Conservation (phyloP, 2,797 vertebrate species). For the Rhabdomys pumilio region DNA sequence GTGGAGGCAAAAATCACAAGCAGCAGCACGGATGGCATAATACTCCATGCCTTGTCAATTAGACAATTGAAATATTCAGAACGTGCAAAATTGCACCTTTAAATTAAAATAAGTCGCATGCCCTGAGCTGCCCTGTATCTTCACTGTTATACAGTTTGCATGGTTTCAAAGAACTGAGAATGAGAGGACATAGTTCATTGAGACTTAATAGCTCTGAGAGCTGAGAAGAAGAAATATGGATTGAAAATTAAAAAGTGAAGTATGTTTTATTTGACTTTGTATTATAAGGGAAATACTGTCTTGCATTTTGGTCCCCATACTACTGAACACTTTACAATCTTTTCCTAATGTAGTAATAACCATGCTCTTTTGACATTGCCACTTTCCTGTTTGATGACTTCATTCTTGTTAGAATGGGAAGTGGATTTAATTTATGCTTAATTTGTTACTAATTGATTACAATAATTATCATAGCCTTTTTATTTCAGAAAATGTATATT, state of each 20-base stretch:
- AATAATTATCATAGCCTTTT: neutral
- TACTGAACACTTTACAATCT: neutral
- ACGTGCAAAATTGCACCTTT: neutral
- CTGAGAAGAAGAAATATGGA: neutral
- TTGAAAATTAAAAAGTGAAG: neutral
- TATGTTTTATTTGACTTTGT: neutral
- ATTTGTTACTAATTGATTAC: neutral
- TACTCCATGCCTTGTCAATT: too few relatives aligned
- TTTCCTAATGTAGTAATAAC: neutral
- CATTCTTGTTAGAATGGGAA: neutral
- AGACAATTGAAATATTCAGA: neutral
- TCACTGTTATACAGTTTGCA: neutral
- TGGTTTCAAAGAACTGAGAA: neutral
- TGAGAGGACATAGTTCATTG: neutral
- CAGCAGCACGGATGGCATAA: neutral
- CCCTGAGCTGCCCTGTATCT: neutral
- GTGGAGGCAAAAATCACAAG: neutral
- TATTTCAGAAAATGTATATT: neutral
- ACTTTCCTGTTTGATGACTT: neutral
- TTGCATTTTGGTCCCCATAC: neutral
- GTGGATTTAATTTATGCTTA: neutral
- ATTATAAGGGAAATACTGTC: neutral
- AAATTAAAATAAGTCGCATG: neutral
- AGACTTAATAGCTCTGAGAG: neutral
- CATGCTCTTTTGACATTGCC: neutral